A percentile compares a stretch with the other conserved stretches of the same genome.
Conservation (phyloP, 2,797 vertebrate species). For the Urophycis tenuis region DNA sequence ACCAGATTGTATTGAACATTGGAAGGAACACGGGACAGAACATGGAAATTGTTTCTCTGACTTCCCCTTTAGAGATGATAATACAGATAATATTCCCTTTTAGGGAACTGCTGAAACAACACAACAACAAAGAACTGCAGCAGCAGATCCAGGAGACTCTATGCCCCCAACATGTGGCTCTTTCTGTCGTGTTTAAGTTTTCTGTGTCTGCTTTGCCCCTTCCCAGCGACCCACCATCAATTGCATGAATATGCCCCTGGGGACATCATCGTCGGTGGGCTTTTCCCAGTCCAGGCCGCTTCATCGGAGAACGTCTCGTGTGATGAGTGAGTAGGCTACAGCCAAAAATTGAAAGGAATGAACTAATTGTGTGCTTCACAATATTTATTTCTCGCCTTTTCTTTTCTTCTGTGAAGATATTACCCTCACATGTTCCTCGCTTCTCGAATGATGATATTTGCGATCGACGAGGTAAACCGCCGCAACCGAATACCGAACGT, state of each 20-base stretch:
- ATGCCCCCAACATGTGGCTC: slow-evolving; percentile 35
- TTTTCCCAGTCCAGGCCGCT: slow-evolving; percentile 48
- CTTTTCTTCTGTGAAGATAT: slow-evolving; percentile 25
- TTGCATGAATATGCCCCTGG: slow-evolving; percentile 32
- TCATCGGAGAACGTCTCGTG: slow-evolving; percentile 17
- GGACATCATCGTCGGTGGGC: slow-evolving; percentile 57
- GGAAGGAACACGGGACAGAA: background rate
- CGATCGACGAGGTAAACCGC: slow-evolving; percentile 47
- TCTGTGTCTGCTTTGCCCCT: background rate
- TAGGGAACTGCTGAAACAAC: background rate
- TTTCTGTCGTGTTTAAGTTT: slow-evolving; percentile 19
- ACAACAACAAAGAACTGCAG: background rate
- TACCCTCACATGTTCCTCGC: slow-evolving; percentile 13
- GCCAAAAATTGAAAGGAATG: background rate
- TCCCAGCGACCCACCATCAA: background rate
- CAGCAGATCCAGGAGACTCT: background rate
- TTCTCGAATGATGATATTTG: slow-evolving; percentile 46
- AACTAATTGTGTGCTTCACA: background rate
- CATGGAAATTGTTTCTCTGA: slow-evolving; percentile 39
- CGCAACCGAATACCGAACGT: slow-evolving; percentile 31
- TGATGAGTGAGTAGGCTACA: slow-evolving; percentile 39
- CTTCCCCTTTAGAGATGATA: background rate
- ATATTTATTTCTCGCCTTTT: background rate
- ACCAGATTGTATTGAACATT: background rate
- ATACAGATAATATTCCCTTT: background rate